These are phyloP conservation scores for Neoseiulus cucumeris DNA, from an alignment of 1,140 invertebrate species.

Conservation along the genomic window DNA sequence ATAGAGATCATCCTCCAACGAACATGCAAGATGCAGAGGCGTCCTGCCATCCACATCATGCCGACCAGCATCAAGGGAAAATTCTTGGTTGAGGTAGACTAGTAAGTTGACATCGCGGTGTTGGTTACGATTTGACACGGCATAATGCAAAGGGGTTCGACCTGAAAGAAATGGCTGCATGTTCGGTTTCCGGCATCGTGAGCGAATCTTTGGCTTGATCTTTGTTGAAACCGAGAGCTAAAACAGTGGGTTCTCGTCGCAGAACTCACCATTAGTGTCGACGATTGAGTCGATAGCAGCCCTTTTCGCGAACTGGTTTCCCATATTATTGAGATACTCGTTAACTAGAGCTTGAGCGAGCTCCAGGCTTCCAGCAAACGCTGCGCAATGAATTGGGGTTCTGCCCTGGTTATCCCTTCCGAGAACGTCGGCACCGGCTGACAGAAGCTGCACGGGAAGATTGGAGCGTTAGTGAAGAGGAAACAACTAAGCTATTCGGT, in stretches of 20 bases:
- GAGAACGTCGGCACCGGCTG: background rate
- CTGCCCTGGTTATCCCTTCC: background rate
- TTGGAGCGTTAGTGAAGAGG: background rate
- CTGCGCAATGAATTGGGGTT: background rate
- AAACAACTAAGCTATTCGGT: background rate
- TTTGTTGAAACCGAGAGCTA: too few relatives aligned
- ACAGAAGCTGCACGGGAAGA: background rate
- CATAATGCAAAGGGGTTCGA: slow-evolving; percentile 4
- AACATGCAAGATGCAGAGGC: background rate
- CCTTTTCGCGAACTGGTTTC: background rate
- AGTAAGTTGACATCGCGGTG: slow-evolving; percentile 8
- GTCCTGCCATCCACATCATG: background rate
- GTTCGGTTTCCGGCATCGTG: too few relatives aligned
- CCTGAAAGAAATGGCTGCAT: background rate
- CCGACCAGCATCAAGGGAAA: background rate
- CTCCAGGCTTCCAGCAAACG: slow-evolving; percentile 6
- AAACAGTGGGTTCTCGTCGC: too few relatives aligned
- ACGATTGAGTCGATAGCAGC: background rate
- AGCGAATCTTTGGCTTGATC: too few relatives aligned
- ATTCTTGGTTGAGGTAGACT: background rate
- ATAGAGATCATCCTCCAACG: slow-evolving; percentile 1
- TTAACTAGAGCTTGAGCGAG: background rate
- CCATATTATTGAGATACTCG: background rate
- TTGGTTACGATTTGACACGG: background rate
- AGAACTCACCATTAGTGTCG: background rate